These are phyloP conservation scores for Misgurnus mizolepis DNA, from an alignment of 2,113 vertebrate genomes.

Conservation along the genomic window DNA sequence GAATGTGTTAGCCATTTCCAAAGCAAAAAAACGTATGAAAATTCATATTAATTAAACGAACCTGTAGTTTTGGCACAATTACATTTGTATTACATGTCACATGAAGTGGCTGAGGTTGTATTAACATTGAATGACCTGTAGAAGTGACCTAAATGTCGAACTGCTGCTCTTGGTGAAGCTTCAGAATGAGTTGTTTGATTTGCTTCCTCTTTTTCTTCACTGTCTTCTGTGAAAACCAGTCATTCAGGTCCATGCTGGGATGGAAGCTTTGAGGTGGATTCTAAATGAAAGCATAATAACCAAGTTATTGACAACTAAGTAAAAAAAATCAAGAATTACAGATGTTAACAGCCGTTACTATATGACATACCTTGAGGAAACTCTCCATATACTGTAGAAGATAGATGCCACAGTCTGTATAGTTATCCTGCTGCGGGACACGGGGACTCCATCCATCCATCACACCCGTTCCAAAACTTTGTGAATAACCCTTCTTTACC, in stretches of 20 bases:
- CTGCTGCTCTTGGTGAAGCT: slow-evolving; percentile 78
- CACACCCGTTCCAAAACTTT: slow-evolving; percentile 84
- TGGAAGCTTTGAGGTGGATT: slow-evolving; percentile 82
- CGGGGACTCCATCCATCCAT: slow-evolving; percentile 85
- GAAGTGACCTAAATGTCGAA: slow-evolving; percentile 67
- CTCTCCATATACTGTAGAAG: slow-evolving; percentile 88
- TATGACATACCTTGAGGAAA: slow-evolving; percentile 80
- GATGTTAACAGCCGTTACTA: background rate
- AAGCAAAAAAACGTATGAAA: background rate
- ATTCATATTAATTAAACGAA: background rate
- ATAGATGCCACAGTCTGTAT: slow-evolving; percentile 87
- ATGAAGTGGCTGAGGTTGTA: background rate
- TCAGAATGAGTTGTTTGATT: slow-evolving; percentile 81
- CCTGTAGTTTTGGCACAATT: background rate
- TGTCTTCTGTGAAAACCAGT: slow-evolving; percentile 84
- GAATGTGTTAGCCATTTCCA: background rate
- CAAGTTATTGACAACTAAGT: background rate
- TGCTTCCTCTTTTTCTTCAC: slow-evolving; percentile 85
- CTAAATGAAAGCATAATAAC: slow-evolving; percentile 59
- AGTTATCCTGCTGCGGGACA: slow-evolving; percentile 89
- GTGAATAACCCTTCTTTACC: slow-evolving; percentile 81
- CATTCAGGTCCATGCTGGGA: slow-evolving; percentile 80
- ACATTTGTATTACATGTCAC: too few relatives aligned
- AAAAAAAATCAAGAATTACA: background rate
- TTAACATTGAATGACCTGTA: background rate